Evolutionary conservation across 1,140 invertebrate species (phyloP), one percentile per base, ranked within the genome.

Genomic region (Pseudomyrmex gracilis): DNA sequence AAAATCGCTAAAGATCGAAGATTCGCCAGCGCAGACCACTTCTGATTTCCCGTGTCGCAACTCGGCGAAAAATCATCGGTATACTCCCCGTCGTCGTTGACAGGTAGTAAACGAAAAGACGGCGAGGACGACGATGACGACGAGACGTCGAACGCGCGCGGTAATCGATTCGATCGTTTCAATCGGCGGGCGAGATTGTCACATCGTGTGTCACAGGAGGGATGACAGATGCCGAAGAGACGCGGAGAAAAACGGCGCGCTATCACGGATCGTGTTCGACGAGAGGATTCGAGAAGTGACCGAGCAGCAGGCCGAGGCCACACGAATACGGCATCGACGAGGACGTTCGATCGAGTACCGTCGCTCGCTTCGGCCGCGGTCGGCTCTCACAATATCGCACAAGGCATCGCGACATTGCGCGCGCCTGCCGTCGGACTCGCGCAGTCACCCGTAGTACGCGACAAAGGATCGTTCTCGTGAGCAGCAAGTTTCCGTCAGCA

Each of bases 311-410:
- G 17, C 66, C 15, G 67, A 73, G 17, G 10, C 24, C 57, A 34
- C 47, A 34, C 34, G n/a, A 51, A 34, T 24, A 53, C 47, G 15
- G 13, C 68, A 57, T 51, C 68, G n/a, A 51, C 22, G 57, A 73
- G n/a, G 70, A 73, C 13, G 47, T 73, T 82, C 78, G 78, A 61
- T 73, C 57, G 49, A 10, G 34, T 45, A 20, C 24, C 51, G 73
- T 76, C 49, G 34, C 5, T 22, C 47, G 34, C 51, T 77, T 67
- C 12, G 24, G 47, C 47, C 60, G 20, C 34, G 34, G 0, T 70
- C 53, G 61, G n/a, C n/a, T 12, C 51, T 77, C 49, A 77, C 47
- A 15, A 61, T 49, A 15, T 9, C 47, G 73, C 24, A 15, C 60
- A 47, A 66, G 47, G 13, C 61, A 66, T 70, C 53, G 49, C 34